Percentiles rank a stretch among this genome's conserved stretches.
phyloP scores from a whole-genome alignment of 2,888 invertebrate species.

The Leucoma salicis region DNA sequence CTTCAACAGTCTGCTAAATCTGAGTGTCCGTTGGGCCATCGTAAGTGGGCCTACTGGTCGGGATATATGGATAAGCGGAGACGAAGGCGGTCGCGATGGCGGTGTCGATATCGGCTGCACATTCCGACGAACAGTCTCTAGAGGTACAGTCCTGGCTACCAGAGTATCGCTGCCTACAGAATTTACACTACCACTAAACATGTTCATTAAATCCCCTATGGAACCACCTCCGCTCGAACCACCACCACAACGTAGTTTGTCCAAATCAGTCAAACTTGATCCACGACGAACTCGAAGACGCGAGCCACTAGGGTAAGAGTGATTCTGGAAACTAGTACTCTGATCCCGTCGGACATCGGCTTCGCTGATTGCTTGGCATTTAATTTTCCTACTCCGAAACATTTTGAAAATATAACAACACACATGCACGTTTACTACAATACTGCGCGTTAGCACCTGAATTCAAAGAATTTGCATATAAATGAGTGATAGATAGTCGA shows the following conservation, averaged over 20 bases:
- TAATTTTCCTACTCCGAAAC: conserved; percentile 60
- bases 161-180: conserved; percentile 87
- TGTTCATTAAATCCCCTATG: conserved; percentile 91
- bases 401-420: conserved; percentile 50
- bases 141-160: conserved; percentile 87
- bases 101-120: conserved; percentile 73
- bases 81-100: conserved; percentile 61
- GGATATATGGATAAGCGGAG: conserved; percentile 69
- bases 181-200: conserved; percentile 87
- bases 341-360: conserved; percentile 80
- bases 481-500: conserved; percentile 61
- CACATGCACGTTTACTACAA: conserved; percentile 45
- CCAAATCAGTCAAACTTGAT: conserved; percentile 88
- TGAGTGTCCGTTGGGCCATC: conserved; percentile 85
- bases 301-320: conserved; percentile 68
- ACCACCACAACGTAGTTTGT: conserved; percentile 81
- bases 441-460: conserved; percentile 63
- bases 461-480: conserved; percentile 66
- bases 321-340: conserved; percentile 66
- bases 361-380: conserved; percentile 67
- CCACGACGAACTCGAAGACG: conserved; percentile 85
- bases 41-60: conserved; percentile 82
- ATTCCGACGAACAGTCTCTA: conserved; percentile 85
- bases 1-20: conserved; percentile 85
- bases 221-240: conserved; percentile 82